Conservation (phyloP, 37 sponge, comb jelly and placozoan genomes). For the Amphimedon queenslandica region DNA sequence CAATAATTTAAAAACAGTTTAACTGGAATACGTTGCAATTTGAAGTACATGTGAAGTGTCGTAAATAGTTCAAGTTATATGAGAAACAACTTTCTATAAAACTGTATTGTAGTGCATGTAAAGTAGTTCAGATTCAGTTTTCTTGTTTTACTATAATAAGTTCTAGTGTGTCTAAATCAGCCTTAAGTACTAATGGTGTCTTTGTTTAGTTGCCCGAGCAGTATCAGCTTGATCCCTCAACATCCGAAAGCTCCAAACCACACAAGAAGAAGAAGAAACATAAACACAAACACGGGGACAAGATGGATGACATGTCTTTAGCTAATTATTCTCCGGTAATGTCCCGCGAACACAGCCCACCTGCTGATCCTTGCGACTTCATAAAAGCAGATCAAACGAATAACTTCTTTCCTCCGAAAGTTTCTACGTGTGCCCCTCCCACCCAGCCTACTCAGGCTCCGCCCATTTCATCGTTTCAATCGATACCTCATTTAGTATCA, state of each 20-base stretch:
- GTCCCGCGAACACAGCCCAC: conserved; percentile 22
- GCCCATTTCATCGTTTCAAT: too few relatives aligned
- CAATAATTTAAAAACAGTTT: neutral
- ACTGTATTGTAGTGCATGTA: too few relatives aligned
- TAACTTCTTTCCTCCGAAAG: neutral
- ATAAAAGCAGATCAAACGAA: conserved; percentile 18
- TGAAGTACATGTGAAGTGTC: neutral
- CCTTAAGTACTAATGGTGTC: neutral
- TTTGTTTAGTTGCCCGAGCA: conserved; percentile 63
- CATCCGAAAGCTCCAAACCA: neutral
- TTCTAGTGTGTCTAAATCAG: too few relatives aligned
- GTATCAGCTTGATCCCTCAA: conserved; percentile 46
- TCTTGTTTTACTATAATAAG: too few relatives aligned
- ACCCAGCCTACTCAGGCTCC: neutral
- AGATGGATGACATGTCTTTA: conserved; percentile 10
- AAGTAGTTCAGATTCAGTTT: too few relatives aligned
- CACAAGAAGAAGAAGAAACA: conserved; percentile 64
- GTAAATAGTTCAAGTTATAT: neutral
- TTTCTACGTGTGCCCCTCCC: neutral
- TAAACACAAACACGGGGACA: conserved; percentile 59
- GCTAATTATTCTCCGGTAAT: conserved; percentile 14
- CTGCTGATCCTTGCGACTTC: conserved; percentile 41
- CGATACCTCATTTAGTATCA: too few relatives aligned
- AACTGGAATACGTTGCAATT: neutral
- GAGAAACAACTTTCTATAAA: too few relatives aligned